Evolutionary conservation across 2,113 vertebrate species (phyloP).

Genomic region (Mastomys natalensis): DNA sequence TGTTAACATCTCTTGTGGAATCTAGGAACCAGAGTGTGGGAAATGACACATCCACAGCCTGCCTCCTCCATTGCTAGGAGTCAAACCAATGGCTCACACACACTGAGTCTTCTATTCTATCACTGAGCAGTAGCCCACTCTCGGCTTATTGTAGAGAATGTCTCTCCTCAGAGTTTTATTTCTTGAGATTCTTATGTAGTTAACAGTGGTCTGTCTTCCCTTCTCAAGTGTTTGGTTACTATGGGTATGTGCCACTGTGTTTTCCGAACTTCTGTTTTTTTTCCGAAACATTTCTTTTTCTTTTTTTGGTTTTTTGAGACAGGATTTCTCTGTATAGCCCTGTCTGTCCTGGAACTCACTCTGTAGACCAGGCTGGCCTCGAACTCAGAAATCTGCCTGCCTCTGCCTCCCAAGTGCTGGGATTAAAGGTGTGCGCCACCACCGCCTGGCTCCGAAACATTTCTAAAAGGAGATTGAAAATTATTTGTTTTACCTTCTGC

Average conservation of each 20-base stretch:
- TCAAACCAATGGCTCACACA: not conserved
- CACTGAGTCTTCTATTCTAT: not conserved
- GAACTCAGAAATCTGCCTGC: too few species aligned
- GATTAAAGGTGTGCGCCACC: too few species aligned
- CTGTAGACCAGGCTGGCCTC: too few species aligned
- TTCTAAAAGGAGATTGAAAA: conserved; percentile 7
- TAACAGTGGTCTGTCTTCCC: not conserved
- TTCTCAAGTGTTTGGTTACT: not conserved
- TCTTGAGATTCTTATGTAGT: not conserved
- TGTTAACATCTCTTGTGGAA: not conserved
- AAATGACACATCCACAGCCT: not conserved
- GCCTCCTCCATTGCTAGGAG: not conserved
- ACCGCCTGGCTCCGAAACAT: not conserved
- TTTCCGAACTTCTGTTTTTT: not conserved
- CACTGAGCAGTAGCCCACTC: not conserved
- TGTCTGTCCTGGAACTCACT: too few species aligned
- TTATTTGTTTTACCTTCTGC: not conserved
- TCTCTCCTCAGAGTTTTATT: not conserved
- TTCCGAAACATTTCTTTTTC: not conserved
- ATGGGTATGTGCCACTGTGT: not conserved
- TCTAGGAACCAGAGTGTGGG: not conserved
- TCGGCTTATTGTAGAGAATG: not conserved
- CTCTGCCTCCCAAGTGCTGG: too few species aligned
- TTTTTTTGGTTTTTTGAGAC: too few species aligned
- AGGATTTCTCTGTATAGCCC: too few species aligned